Base-by-base conservation (phyloP, 1,140 invertebrate species). In the Streblospio benedicti region DNA sequence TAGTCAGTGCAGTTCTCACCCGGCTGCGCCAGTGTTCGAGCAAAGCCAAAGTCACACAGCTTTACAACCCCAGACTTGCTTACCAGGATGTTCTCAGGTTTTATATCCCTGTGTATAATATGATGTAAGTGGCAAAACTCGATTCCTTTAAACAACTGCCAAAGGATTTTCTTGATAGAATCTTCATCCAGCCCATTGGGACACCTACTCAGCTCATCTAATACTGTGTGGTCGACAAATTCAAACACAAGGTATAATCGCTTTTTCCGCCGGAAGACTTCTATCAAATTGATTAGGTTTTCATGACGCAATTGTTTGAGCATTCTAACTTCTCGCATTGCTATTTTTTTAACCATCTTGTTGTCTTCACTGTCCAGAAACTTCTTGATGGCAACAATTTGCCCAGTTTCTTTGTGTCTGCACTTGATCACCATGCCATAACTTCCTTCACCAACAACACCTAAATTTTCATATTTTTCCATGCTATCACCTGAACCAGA, bases 61-160 rank as follows among this genome's bases (percentile, higher is more conserved):
- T 99, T 99, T 18, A 99, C 91, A 28, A 96, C 86, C 0, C 93
- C 93, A 57, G 90, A 86, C 43, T 85, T 83, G 12, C 93, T 98
- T n/a, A 99, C 84, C n/a, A 99, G 80, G 62, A 99, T 98, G 76
- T 99, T 99, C 81, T 99, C 96, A 1, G 96, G 96, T 76, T 99
- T 98, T 0, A 99, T 91, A 76, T 98, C 95, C 33, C 93, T 83
- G 73, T 97, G 93, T 70, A 97, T 92, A 74, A 78, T 76, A 74
- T 94, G 94, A 71, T 97, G 87, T 50, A 88, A 84, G 78, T 99
- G 96, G 77, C 95, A 98, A 79, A 97, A 99, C 32, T 88, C 87
- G 2, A 99, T 85, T 0, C 92, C 95, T 69, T 94, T 86, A 23
- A 99, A 79, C 20, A 93, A 93, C 79, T 99, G 96, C 85, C 91